phyloP scores from a whole-genome alignment of 2,888 invertebrate genomes.

The Eristalis arbustorum region DNA sequence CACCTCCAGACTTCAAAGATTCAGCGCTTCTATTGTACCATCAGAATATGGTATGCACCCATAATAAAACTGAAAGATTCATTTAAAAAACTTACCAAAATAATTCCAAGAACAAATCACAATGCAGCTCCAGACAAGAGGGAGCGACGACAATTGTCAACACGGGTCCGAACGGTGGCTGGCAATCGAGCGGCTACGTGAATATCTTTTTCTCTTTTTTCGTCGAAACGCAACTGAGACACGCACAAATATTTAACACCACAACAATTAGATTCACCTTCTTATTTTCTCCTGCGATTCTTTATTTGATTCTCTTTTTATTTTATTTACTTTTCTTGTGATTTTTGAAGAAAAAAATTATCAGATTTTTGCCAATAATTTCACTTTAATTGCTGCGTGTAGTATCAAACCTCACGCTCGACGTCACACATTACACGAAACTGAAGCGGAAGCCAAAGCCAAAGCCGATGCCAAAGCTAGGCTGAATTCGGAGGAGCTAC shows the following conservation, averaged over 20 bases:
- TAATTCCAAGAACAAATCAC: constrained; percentile 58
- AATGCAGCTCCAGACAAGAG: constrained; percentile 19
- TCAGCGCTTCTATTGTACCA: no score
- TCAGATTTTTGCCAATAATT: constrained; percentile 48
- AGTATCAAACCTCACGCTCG: constrained; percentile 36
- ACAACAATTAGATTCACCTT: constrained; percentile 27
- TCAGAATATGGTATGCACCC: neutral
- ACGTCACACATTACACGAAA: constrained; percentile 13
- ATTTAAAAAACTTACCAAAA: constrained; percentile 43
- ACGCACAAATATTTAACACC: constrained; percentile 6
- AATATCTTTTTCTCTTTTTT: neutral
- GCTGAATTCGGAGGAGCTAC: neutral
- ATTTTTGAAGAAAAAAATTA: neutral
- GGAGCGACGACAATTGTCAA: neutral
- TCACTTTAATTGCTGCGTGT: constrained; percentile 63
- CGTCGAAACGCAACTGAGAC: neutral
- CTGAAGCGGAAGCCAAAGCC: neutral
- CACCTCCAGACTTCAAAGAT: neutral
- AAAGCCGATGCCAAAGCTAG: neutral
- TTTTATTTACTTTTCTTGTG: neutral
- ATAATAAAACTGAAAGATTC: neutral
- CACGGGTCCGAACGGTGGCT: neutral
- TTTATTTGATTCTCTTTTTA: constrained; percentile 19
- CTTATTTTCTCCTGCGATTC: constrained; percentile 51
- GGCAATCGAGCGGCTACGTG: neutral